These are phyloP conservation scores for Micrasema minimum DNA, from an alignment of 1,140 invertebrate species.

Conservation along the genomic window DNA sequence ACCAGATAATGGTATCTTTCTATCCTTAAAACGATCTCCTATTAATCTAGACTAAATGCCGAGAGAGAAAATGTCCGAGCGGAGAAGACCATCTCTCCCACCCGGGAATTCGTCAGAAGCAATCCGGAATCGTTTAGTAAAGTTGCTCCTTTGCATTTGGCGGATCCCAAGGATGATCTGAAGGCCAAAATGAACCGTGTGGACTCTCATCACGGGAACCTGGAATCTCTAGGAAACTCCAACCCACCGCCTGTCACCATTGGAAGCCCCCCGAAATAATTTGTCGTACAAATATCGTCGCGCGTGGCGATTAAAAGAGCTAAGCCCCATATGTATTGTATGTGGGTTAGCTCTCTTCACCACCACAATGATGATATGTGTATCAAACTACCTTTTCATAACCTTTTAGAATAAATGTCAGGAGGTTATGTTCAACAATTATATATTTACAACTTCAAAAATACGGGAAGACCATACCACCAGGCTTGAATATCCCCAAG, in stretches of 20 bases:
- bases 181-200: constrained; percentile 67
- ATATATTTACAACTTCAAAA: too few species aligned
- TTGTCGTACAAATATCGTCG: too few species aligned
- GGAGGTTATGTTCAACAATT: too few species aligned
- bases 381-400: too few species aligned
- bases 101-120: not conserved
- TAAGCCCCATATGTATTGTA: too few species aligned
- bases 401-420: constrained; percentile 10
- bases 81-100: constrained; percentile 31
- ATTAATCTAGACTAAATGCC: constrained; percentile 48
- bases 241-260: constrained; percentile 15
- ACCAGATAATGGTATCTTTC: not conserved
- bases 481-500: too few species aligned
- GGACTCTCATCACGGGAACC: constrained; percentile 63
- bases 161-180: constrained; percentile 56
- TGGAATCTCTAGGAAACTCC: constrained; percentile 57
- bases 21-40: not conserved
- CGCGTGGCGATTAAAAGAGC: too few species aligned
- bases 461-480: too few species aligned
- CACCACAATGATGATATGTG: too few species aligned
- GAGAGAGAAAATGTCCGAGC: constrained; percentile 54
- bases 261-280: constrained; percentile 14
- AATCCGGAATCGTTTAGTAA: constrained; percentile 24
- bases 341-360: too few species aligned
- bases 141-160: constrained; percentile 39